Conservation (phyloP, 2,113 vertebrate genomes). For the Neogobius melanostomus region DNA sequence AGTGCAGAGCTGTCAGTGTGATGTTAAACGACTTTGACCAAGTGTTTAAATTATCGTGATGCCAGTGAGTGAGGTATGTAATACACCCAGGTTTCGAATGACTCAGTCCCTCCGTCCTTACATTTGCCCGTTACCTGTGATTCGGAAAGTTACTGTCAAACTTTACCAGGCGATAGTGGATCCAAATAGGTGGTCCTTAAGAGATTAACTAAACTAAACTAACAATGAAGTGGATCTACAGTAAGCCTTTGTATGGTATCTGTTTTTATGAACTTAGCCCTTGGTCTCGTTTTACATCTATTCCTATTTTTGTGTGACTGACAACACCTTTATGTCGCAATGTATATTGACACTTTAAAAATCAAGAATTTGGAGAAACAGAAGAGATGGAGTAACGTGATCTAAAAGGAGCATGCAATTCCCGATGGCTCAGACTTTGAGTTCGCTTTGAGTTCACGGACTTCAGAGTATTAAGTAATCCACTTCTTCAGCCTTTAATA, state of each 20-base stretch:
- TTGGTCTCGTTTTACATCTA: constrained; percentile 9
- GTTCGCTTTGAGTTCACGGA: constrained; percentile 3
- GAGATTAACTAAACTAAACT: background rate
- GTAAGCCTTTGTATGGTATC: background rate
- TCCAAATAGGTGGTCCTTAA: no score
- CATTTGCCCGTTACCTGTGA: no score
- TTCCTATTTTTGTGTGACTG: constrained; percentile 38
- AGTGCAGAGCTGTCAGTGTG: background rate
- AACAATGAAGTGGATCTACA: background rate
- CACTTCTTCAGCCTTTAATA: constrained; percentile 47
- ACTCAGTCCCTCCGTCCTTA: no score
- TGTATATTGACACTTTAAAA: background rate
- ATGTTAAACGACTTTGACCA: background rate
- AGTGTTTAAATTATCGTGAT: background rate
- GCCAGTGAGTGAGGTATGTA: background rate
- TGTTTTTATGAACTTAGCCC: background rate
- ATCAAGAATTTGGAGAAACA: constrained; percentile 11
- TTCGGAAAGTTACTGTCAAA: no score
- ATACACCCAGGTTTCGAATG: background rate
- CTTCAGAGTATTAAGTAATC: constrained; percentile 43
- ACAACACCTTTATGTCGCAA: constrained; percentile 17
- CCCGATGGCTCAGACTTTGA: constrained; percentile 35
- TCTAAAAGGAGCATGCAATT: constrained; percentile 73
- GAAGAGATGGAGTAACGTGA: background rate
- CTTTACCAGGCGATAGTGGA: no score